Base-by-base conservation (phyloP, 2,797 vertebrate genomes). In the Triplophysa yarkandensis region DNA sequence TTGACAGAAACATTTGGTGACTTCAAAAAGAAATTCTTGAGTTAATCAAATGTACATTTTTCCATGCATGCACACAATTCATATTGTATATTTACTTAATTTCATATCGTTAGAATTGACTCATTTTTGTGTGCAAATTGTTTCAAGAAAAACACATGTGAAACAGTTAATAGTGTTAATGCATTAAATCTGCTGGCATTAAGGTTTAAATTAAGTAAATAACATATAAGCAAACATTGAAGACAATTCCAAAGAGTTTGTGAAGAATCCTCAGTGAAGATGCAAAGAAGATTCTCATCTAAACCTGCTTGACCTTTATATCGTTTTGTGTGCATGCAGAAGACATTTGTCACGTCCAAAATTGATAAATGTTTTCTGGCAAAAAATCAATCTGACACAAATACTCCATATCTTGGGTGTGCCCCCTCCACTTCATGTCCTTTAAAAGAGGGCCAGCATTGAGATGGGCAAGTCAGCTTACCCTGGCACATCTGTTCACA, bases 381-480 rank as follows among this genome's bases (percentile, higher is more conserved):
- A 80, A 23, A 62, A 25, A 44, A 74, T 72, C 77, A 81, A 69
- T 76, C 52, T 62, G 68, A 34, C 62, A 66, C 66, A 63, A 64
- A n/a, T 73, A 25, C 21, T 21, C 25, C 25, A 43, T 79, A 76
- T 75, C 79, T 77, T 63, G 77, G 74, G 69, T 60, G 78, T 50
- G 77, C 13, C 66, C 69, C 25, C 70, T 11, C 25, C 43, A 57
- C 14, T 28, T 39, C 34, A 60, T 55, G 19, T 3, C 54, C 69
- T 77, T 81, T 81, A 77, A 83, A 77, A 64, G 52, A 57, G 44
- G 41, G 62, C 25, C 43, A 43, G 52, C 21, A 14, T 34, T 23
- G 14, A 28, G 52, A 19, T 32, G 27, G 39, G 27, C 11, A 52
- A 17, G 41, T 68, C 6, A 71, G 17, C 67, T 14, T 43, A 28